phyloP scores from a whole-genome alignment of 2,888 invertebrate genomes.

The Lochmaea capreae region DNA sequence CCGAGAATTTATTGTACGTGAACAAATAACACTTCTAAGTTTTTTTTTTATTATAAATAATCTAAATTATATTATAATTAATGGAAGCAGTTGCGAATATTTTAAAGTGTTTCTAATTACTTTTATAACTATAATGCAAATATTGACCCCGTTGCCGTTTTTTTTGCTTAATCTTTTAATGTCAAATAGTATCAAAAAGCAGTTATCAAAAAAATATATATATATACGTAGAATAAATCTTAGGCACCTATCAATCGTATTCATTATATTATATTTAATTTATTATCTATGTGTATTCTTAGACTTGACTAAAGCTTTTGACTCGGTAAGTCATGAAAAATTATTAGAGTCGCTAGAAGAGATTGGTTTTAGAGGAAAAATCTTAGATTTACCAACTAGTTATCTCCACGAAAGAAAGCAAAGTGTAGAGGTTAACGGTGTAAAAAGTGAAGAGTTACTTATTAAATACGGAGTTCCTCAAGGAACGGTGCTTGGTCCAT shows the following conservation, averaged over 20 bases:
- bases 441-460: no score
- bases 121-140: slow-evolving; percentile 31
- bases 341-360: no score
- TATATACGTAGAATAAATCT: not conserved
- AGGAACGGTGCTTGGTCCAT: no score
- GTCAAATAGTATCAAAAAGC: slow-evolving; percentile 21
- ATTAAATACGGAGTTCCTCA: no score
- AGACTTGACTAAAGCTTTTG: no score
- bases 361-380: no score
- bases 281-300: no score
- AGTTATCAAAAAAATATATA: not conserved
- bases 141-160: slow-evolving; percentile 27
- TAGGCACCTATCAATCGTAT: not conserved
- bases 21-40: not conserved
- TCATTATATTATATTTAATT: no score
- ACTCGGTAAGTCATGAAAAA: no score
- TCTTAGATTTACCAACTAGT: no score
- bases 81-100: slow-evolving; percentile 11
- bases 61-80: slow-evolving; percentile 20
- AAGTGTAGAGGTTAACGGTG: no score
- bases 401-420: no score
- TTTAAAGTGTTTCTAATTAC: slow-evolving; percentile 22
- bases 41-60: slow-evolving; percentile 5
- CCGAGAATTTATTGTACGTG: not conserved
- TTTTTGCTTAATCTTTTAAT: slow-evolving; percentile 33